Evolutionary conservation across 1,140 invertebrate genomes (phyloP), one percentile per base, ranked within the genome.

Genomic region (Nasonia giraulti): DNA sequence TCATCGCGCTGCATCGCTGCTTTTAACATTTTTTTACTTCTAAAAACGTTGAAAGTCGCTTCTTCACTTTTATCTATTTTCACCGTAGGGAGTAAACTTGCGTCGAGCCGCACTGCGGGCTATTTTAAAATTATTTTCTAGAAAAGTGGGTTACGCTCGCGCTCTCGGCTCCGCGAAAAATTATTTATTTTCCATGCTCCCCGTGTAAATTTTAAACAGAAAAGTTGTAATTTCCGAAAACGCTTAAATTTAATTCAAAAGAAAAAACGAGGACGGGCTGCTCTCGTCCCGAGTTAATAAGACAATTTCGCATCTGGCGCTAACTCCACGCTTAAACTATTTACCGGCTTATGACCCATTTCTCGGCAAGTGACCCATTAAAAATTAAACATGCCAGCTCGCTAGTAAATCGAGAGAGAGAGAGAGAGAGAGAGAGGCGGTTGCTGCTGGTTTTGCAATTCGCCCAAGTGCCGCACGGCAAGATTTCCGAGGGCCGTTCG

Each of bases 71-170:
- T 77, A 47, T 77, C 75, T 77, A 50, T 31, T 77, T 50, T 40
- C 75, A 50, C 75, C 73, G 73, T 74, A 37, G 73, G 73, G 27
- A 74, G 73, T 37, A 74, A 71, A 74, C 44, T 77, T 77, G 33
- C 75, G 75, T 50, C 44, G 14, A 50, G 75, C 44, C 75, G 75
- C 75, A 77, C 44, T 77, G 75, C 75, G 75, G 75, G 23, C 44
- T 50, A 47, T 77, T 77, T 77, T 23, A 50, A 77, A 77, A 77
- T 77, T 77, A 77, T 77, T 23, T 75, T 40, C 33, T 74, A 40
- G 14, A 40, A 74, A 74, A 74, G 44, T 74, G 20, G 73, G 73
- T 74, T 74, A 74, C 33, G 33, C 73, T 71, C 27, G 14, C 55
- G 55, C 47, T 14, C 10, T 14, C 14, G 47, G 12, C 37, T 74